These are phyloP conservation scores for Germaria angustata DNA, from an alignment of 2,888 invertebrate genomes.

Conservation along the genomic window DNA sequence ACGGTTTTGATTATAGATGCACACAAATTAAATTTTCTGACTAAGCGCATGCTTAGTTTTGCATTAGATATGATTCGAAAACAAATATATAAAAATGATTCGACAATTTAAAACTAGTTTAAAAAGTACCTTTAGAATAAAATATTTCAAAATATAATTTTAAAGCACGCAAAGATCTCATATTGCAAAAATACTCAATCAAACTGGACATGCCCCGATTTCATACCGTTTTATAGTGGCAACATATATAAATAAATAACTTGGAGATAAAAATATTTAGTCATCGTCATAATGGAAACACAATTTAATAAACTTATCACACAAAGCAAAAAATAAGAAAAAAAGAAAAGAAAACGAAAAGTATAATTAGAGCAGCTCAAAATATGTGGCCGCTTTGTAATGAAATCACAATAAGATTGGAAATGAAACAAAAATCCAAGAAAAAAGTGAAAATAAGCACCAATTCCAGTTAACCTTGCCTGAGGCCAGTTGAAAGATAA, in stretches of 20 bases:
- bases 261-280: slow-evolving; percentile 24
- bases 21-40: too few species aligned
- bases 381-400: background rate
- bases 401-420: background rate
- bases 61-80: too few species aligned
- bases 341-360: too few species aligned
- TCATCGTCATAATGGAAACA: slow-evolving; percentile 35
- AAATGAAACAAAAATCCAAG: slow-evolving; percentile 10
- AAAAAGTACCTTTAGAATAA: too few species aligned
- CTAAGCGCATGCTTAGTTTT: too few species aligned
- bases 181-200: slow-evolving; percentile 19
- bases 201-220: slow-evolving; percentile 31
- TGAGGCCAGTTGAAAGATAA: slow-evolving; percentile 52
- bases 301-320: slow-evolving; percentile 41
- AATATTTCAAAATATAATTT: background rate
- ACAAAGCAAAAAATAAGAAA: slow-evolving; percentile 2
- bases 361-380: slow-evolving; percentile 20
- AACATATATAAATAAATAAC: background rate
- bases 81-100: too few species aligned
- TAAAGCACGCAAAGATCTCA: background rate
- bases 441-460: slow-evolving; percentile 60
- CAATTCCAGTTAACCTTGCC: slow-evolving; percentile 67
- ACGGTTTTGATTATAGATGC: too few species aligned
- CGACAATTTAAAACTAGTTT: too few species aligned
- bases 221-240: background rate